These are phyloP conservation scores for Manduca sexta DNA, from an alignment of 1,140 invertebrate species.

Conservation along the genomic window DNA sequence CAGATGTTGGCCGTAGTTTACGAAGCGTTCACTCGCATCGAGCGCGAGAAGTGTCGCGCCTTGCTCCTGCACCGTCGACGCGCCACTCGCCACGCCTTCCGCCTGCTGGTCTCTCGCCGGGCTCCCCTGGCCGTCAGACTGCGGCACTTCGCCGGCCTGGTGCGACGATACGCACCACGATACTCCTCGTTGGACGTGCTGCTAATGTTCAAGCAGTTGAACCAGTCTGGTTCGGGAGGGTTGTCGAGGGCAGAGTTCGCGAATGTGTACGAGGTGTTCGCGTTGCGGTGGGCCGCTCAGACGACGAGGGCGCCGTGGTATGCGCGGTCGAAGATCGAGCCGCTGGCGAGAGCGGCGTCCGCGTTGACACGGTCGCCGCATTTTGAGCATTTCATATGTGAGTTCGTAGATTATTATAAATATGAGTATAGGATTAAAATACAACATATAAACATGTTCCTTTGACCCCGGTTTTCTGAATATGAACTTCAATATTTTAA, in stretches of 20 bases:
- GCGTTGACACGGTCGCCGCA: slow-evolving; percentile 80
- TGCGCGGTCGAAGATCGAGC: slow-evolving; percentile 76
- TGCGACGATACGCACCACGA: slow-evolving; percentile 85
- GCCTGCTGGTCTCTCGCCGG: slow-evolving; percentile 82
- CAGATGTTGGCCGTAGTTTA: slow-evolving; percentile 93
- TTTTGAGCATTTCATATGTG: slow-evolving; percentile 83
- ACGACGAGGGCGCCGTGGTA: slow-evolving; percentile 82
- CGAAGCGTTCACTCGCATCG: slow-evolving; percentile 90
- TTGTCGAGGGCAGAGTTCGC: slow-evolving; percentile 85
- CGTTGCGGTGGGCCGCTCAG: slow-evolving; percentile 83
- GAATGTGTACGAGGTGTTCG: slow-evolving; percentile 81
- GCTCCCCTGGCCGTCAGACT: slow-evolving; percentile 80
- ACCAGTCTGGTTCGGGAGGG: slow-evolving; percentile 77
- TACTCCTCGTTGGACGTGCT: slow-evolving; percentile 83
- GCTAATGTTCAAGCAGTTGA: slow-evolving; percentile 87
- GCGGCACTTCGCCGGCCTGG: slow-evolving; percentile 86
- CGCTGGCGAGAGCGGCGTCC: slow-evolving; percentile 76
- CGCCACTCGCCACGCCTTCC: slow-evolving; percentile 89
- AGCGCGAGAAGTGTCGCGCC: slow-evolving; percentile 91
- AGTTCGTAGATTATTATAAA: slow-evolving; percentile 48
- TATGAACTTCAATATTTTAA: too few species aligned
- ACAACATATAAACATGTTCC: too few species aligned
- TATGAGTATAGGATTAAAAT: too few species aligned
- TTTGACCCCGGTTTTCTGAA: too few species aligned
- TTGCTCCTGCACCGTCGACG: slow-evolving; percentile 87